These are phyloP conservation scores for Ctenicera cuprea DNA, from an alignment of 2,888 invertebrate species.

Conservation along the genomic window DNA sequence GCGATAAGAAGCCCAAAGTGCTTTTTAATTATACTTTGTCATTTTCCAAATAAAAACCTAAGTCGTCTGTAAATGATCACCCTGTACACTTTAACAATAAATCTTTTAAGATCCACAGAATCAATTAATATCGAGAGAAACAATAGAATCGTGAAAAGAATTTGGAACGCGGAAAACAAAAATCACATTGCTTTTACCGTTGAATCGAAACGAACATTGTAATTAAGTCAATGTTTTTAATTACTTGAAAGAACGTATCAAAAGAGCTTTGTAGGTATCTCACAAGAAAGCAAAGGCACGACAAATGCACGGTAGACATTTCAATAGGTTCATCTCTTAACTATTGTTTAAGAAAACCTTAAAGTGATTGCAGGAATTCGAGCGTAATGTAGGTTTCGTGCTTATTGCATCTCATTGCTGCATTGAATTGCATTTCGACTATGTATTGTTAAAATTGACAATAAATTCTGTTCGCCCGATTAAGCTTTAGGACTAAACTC, in stretches of 20 bases:
- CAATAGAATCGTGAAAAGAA: neutral
- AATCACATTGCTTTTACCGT: neutral
- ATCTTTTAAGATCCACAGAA: neutral
- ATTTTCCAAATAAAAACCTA: too few relatives aligned
- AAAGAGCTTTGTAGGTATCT: constrained; percentile 26
- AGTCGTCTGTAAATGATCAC: too few relatives aligned
- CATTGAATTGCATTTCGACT: constrained; percentile 28
- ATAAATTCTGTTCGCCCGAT: constrained; percentile 46
- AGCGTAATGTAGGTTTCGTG: constrained; percentile 34
- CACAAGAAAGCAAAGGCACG: constrained; percentile 5
- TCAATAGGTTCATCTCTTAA: constrained; percentile 8
- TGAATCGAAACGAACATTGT: constrained; percentile 1
- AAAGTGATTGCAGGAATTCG: constrained; percentile 21
- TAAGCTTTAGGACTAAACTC: constrained; percentile 36
- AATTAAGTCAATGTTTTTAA: constrained; percentile 25
- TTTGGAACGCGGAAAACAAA: constrained; percentile 3
- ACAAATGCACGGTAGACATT: constrained; percentile 26
- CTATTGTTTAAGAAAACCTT: constrained; percentile 13
- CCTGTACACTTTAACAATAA: neutral
- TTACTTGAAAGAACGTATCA: constrained; percentile 23
- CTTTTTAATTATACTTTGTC: too few relatives aligned
- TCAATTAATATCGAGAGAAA: neutral
- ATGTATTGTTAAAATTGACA: constrained; percentile 48
- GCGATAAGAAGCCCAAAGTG: too few relatives aligned
- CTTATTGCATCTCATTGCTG: constrained; percentile 44